These are phyloP conservation scores for Mustela nigripes DNA, from an alignment of 2,113 vertebrate species.

Conservation along the genomic window DNA sequence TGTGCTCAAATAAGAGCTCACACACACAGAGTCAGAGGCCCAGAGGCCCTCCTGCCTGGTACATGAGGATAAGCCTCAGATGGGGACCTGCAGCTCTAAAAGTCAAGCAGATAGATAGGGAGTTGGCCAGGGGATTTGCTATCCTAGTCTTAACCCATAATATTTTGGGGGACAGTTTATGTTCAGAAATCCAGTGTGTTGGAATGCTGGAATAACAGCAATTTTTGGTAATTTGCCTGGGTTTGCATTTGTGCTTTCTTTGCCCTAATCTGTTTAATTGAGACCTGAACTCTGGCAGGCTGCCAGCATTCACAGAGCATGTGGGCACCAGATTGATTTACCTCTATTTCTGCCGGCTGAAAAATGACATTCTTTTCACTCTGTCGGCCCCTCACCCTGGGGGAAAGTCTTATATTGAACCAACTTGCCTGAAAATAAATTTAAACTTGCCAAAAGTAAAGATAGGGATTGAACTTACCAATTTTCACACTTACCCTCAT, in stretches of 20 bases:
- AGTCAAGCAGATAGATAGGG: slow-evolving; percentile 82
- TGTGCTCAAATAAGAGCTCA: slow-evolving; percentile 55
- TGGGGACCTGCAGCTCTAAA: slow-evolving; percentile 54
- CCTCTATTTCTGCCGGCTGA: slow-evolving; percentile 35
- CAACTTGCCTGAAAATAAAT: slow-evolving; percentile 12
- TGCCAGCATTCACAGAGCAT: slow-evolving; percentile 83
- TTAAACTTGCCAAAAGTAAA: not conserved
- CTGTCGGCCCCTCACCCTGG: not conserved
- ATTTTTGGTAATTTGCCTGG: slow-evolving; percentile 87
- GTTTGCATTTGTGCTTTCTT: slow-evolving; percentile 88
- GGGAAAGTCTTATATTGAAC: not conserved
- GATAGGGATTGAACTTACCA: not conserved
- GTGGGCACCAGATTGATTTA: slow-evolving; percentile 80
- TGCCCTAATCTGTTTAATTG: slow-evolving; percentile 89
- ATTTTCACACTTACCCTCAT: not conserved
- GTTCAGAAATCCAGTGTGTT: slow-evolving; percentile 81
- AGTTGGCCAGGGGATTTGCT: slow-evolving; percentile 85
- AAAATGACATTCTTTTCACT: not conserved
- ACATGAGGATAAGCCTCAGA: not conserved
- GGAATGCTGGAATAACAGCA: slow-evolving; percentile 75
- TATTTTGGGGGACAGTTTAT: slow-evolving; percentile 84
- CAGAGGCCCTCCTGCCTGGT: slow-evolving; percentile 13
- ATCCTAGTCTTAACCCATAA: slow-evolving; percentile 82
- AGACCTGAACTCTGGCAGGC: slow-evolving; percentile 83
- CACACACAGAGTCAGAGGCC: not conserved